phyloP scores from a whole-genome alignment of 2,113 vertebrate genomes.

The Ochotona curzoniae region DNA sequence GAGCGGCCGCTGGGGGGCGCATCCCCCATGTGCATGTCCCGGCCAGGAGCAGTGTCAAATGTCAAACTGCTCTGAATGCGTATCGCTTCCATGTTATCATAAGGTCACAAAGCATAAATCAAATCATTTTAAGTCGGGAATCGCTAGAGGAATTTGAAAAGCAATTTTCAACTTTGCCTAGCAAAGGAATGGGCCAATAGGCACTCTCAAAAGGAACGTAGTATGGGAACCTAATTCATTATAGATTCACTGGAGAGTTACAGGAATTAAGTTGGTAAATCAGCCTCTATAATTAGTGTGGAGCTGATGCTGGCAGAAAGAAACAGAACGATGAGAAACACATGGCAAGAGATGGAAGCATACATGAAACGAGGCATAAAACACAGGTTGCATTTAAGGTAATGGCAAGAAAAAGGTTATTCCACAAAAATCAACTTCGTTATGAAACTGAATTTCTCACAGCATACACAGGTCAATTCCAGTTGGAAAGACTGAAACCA shows the following conservation, averaged over 20 bases:
- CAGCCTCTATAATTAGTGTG: background rate
- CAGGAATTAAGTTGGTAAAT: background rate
- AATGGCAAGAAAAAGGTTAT: background rate
- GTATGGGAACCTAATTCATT: background rate
- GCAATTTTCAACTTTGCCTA: background rate
- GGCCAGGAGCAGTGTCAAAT: too few species aligned
- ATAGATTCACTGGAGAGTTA: background rate
- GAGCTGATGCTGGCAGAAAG: background rate
- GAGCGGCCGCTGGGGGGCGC: too few species aligned
- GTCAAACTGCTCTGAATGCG: background rate
- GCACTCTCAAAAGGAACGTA: background rate
- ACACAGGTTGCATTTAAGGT: background rate
- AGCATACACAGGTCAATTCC: background rate
- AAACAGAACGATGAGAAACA: background rate
- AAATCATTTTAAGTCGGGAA: background rate
- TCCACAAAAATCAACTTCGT: background rate
- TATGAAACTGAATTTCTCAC: background rate
- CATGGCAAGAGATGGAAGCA: too few species aligned
- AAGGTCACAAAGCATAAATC: background rate
- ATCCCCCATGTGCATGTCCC: too few species aligned
- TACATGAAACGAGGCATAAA: background rate
- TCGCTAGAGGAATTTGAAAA: background rate
- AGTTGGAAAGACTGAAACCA: background rate
- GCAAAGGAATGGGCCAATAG: background rate
- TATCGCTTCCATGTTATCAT: background rate